Evolutionary conservation across 2,113 vertebrate species (phyloP).

Genomic region (Callaeas wilsoni): DNA sequence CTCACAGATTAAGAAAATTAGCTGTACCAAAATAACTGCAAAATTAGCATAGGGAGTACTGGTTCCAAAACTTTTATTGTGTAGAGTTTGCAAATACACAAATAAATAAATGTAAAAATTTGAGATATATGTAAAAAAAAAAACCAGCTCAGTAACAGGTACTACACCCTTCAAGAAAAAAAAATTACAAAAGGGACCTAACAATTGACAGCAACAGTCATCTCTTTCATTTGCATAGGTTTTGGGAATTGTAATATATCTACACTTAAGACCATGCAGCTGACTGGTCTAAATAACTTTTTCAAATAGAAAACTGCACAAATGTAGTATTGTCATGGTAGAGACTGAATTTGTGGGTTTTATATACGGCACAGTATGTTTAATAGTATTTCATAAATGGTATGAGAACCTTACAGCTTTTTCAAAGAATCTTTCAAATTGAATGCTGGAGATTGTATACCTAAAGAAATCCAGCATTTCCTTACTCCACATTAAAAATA

Average conservation of each 20-base stretch:
- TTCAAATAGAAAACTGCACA: neutral
- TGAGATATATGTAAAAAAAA: neutral
- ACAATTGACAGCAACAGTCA: neutral
- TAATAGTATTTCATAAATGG: neutral
- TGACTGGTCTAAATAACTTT: neutral
- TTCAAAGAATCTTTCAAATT: neutral
- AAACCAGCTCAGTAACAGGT: neutral
- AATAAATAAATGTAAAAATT: neutral
- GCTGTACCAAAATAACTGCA: neutral
- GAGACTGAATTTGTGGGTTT: neutral
- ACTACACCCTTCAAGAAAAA: neutral
- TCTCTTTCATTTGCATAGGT: neutral
- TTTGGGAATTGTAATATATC: neutral
- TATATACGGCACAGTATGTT: neutral
- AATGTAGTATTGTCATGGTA: neutral
- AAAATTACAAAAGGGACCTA: neutral
- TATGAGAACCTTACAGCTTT: neutral
- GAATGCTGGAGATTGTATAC: neutral
- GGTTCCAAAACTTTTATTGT: neutral
- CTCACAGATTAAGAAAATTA: neutral
- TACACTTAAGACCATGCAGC: neutral
- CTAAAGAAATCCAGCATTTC: neutral
- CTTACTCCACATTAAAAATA: neutral
- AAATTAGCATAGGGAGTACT: neutral
- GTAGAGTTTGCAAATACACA: neutral